phyloP scores from a whole-genome alignment of 2,113 vertebrate genomes.

The Pteropus alecto region DNA sequence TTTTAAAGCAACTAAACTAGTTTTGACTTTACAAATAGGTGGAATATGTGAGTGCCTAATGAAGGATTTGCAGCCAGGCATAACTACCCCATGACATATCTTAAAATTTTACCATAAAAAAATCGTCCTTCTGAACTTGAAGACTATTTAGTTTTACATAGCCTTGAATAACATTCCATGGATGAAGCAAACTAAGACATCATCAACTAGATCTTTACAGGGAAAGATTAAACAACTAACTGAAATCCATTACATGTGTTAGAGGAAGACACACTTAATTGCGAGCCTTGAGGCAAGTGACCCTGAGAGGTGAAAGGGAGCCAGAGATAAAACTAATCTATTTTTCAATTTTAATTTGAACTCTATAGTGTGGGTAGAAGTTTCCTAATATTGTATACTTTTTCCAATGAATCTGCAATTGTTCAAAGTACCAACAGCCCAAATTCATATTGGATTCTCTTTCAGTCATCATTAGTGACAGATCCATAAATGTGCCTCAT shows the following conservation, averaged over 20 bases:
- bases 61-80: background rate
- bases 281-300: background rate
- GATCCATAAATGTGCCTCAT: background rate
- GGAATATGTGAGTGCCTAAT: background rate
- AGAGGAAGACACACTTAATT: accelerated
- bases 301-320: background rate
- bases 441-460: background rate
- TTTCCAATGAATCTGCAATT: background rate
- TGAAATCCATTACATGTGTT: background rate
- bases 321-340: background rate
- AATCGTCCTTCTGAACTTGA: background rate
- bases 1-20: background rate
- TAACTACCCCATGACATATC: accelerated
- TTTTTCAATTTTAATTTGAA: background rate
- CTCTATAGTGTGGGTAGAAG: background rate
- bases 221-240: background rate
- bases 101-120: background rate
- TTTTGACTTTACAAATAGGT: background rate
- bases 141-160: background rate
- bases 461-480: background rate
- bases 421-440: background rate
- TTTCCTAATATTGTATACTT: background rate
- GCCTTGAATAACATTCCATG: background rate
- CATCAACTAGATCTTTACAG: background rate
- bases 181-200: background rate